A percentile compares a stretch with the other conserved stretches of the same genome.
Conservation (phyloP, 2,113 vertebrate genomes). For the Tupaia tana region DNA sequence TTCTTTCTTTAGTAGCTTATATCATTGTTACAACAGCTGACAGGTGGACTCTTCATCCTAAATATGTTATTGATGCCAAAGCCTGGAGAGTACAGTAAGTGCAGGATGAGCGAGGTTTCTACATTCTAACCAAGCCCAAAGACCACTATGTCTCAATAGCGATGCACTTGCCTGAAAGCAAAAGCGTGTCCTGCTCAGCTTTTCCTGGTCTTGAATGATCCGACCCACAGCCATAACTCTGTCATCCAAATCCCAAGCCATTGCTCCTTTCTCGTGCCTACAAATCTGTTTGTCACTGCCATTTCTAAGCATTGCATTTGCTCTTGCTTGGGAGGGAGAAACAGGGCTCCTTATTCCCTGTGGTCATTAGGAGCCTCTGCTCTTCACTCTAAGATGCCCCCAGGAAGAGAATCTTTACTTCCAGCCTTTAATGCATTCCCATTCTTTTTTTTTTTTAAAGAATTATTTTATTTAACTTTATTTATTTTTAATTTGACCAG, state of each 20-base stretch:
- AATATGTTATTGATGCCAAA: neutral
- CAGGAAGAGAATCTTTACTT: neutral
- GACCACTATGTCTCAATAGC: neutral
- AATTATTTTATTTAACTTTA: too few relatives aligned
- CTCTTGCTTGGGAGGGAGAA: neutral
- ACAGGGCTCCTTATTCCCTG: conserved; percentile 17
- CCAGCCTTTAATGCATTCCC: neutral
- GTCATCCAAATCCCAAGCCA: conserved; percentile 31
- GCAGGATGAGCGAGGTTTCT: neutral
- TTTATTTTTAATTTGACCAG: too few relatives aligned
- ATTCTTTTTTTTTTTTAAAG: too few relatives aligned
- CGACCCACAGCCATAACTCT: conserved; percentile 1
- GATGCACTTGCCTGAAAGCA: neutral
- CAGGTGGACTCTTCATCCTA: neutral
- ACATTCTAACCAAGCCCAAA: neutral
- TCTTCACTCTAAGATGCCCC: neutral
- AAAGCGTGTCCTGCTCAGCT: neutral
- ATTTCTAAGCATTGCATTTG: neutral
- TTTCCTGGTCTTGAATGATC: neutral
- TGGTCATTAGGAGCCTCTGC: neutral
- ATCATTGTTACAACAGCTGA: neutral
- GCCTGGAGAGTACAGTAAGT: neutral
- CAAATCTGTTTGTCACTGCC: conserved; percentile 40
- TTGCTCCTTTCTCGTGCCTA: neutral
- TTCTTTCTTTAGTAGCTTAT: conserved; percentile 9